phyloP scores from a whole-genome alignment of 92 coral and sea anemone genomes.

The Zoanthus gigantus region DNA sequence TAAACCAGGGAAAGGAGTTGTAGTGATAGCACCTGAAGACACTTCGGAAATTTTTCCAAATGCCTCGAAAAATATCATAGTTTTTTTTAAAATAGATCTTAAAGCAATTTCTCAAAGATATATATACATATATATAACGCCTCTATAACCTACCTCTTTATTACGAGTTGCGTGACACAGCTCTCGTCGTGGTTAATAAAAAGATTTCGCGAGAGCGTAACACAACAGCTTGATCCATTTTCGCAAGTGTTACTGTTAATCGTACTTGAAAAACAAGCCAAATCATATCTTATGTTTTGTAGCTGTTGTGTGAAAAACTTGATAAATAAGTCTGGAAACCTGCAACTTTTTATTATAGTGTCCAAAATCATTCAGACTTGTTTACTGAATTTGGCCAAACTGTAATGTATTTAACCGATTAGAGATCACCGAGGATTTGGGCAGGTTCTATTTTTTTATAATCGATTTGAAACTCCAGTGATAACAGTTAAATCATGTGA shows the following conservation, averaged over 20 bases:
- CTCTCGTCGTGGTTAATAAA: background rate
- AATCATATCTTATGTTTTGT: background rate
- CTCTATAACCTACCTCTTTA: too few species aligned
- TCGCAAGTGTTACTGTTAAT: background rate
- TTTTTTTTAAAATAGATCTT: too few species aligned
- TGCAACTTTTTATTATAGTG: background rate
- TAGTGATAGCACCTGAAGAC: too few species aligned
- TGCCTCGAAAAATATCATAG: too few species aligned
- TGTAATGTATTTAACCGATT: background rate
- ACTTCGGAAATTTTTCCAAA: too few species aligned
- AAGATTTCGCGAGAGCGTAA: background rate
- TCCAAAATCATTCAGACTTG: background rate
- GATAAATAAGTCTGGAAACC: background rate
- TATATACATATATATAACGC: too few species aligned
- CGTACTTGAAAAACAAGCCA: background rate
- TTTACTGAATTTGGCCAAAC: background rate
- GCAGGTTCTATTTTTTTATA: background rate
- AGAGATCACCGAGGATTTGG: background rate
- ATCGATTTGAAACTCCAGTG: background rate
- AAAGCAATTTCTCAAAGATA: too few species aligned
- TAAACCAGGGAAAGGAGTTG: too few species aligned
- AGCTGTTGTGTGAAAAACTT: slow-evolving; percentile 1
- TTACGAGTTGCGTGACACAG: too few species aligned
- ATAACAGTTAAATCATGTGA: background rate
- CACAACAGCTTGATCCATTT: background rate